Conservation (phyloP, 2,113 vertebrate species). For the Amia ocellicauda region DNA sequence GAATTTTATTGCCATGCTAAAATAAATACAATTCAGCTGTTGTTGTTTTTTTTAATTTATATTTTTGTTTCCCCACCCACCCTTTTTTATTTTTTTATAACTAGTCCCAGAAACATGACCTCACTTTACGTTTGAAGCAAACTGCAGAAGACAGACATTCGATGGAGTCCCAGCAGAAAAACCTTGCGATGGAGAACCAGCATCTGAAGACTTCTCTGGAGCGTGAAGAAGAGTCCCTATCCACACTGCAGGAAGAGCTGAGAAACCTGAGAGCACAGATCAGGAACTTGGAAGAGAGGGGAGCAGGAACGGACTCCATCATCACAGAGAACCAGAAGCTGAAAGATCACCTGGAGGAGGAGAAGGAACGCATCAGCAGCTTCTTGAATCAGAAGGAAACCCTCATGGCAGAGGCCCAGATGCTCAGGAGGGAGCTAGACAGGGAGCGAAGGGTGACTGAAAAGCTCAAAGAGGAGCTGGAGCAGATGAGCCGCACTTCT, state of each 20-base stretch:
- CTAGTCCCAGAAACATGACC: conserved; percentile 70
- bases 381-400: conserved; percentile 74
- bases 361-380: conserved; percentile 66
- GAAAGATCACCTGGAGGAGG: conserved; percentile 76
- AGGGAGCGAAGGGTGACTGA: conserved; percentile 67
- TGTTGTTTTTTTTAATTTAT: background rate
- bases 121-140: conserved; percentile 63
- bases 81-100: conserved; percentile 16
- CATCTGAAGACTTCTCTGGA: conserved; percentile 74
- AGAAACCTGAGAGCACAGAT: conserved; percentile 73
- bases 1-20: too few species aligned
- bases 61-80: conserved; percentile 1
- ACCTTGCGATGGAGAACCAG: conserved; percentile 74
- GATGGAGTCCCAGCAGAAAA: conserved; percentile 65
- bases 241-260: conserved; percentile 77
- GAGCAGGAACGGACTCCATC: conserved; percentile 62
- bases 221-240: conserved; percentile 74
- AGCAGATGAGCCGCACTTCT: conserved; percentile 51
- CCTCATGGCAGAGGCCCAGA: conserved; percentile 72
- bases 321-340: conserved; percentile 79
- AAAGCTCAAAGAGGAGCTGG: conserved; percentile 70
- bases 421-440: conserved; percentile 75
- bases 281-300: conserved; percentile 70
- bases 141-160: conserved; percentile 61
- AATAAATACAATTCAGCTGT: too few species aligned